Percentiles rank a stretch among this genome's conserved stretches.
phyloP scores from a whole-genome alignment of 2,888 invertebrate species.

The Margaritifera margaritifera region DNA sequence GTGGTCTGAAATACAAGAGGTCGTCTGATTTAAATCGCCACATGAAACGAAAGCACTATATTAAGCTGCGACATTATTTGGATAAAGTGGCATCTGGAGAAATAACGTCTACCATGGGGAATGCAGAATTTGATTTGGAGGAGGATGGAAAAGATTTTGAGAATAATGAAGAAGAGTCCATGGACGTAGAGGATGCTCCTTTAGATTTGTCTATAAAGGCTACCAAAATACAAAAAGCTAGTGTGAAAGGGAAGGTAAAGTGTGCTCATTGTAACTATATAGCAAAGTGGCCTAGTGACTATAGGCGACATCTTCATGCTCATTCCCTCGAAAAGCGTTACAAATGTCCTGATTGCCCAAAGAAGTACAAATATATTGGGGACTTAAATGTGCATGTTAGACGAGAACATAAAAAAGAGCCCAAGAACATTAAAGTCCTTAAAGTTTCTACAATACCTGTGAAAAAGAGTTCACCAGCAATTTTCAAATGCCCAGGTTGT shows the following conservation, averaged over 20 bases:
- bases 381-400: conserved; percentile 82
- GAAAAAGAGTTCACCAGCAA: conserved; percentile 55
- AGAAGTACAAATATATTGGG: conserved; percentile 82
- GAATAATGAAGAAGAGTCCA: conserved; percentile 15
- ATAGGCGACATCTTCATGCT: conserved; percentile 69
- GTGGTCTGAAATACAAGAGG: conserved; percentile 61
- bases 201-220: conserved; percentile 32
- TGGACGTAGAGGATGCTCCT: conserved; percentile 16
- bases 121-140: not conserved
- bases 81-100: conserved; percentile 15
- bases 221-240: not conserved
- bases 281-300: conserved; percentile 72
- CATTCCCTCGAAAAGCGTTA: conserved; percentile 69
- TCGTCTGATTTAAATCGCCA: conserved; percentile 68
- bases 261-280: conserved; percentile 71
- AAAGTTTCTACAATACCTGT: conserved; percentile 51
- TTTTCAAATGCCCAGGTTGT: conserved; percentile 82
- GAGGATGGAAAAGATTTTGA: conserved; percentile 15
- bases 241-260: conserved; percentile 34
- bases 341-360: conserved; percentile 78
- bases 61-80: conserved; percentile 51
- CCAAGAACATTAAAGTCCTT: conserved; percentile 44
- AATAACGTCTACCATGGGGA: not conserved
- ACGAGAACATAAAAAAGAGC: conserved; percentile 77
- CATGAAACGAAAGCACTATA: conserved; percentile 67